Percentiles rank a stretch among this genome's conserved stretches.
These are phyloP conservation scores for Typhlichthys eigenmanni DNA, from an alignment of 2,797 vertebrate genomes.

Conservation along the genomic window DNA sequence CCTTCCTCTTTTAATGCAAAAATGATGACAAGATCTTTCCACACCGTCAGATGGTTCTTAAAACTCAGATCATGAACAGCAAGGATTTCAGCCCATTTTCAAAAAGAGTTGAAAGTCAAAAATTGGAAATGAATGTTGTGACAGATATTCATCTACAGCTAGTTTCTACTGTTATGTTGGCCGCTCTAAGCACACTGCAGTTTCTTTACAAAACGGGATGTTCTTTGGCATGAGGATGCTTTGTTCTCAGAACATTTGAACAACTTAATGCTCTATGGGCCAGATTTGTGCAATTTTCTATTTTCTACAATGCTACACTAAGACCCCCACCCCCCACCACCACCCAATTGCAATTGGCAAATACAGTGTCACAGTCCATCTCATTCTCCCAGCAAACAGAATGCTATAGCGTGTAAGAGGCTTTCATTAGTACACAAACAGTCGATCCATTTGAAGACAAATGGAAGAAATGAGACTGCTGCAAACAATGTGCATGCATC, in stretches of 20 bases:
- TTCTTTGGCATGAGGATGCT: constrained; percentile 18
- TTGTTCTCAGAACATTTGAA: constrained; percentile 12
- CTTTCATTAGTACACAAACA: constrained; percentile 57
- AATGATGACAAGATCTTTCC: constrained; percentile 34
- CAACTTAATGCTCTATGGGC: constrained; percentile 16
- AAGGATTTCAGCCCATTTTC: constrained; percentile 9
- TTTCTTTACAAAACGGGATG: neutral
- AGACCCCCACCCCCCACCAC: constrained; percentile 1
- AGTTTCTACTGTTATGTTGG: neutral
- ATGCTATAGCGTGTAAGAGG: constrained; percentile 53
- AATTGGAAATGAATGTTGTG: constrained; percentile 21
- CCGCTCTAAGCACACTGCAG: constrained; percentile 1
- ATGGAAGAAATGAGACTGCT: constrained; percentile 31
- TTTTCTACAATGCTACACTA: constrained; percentile 10
- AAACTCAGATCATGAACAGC: constrained; percentile 16
- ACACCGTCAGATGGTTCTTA: constrained; percentile 14
- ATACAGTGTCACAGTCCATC: constrained; percentile 9
- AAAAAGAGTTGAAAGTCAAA: constrained; percentile 24
- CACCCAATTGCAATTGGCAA: constrained; percentile 4
- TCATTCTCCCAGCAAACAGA: constrained; percentile 20
- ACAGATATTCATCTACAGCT: constrained; percentile 12
- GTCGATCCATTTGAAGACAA: constrained; percentile 43
- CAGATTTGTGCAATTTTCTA: constrained; percentile 28
- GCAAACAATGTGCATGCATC: constrained; percentile 15
- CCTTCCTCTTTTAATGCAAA: constrained; percentile 34